Evolutionary conservation across 2,797 vertebrate genomes (phyloP).

Genomic region (Amblyopsis hoosieri): DNA sequence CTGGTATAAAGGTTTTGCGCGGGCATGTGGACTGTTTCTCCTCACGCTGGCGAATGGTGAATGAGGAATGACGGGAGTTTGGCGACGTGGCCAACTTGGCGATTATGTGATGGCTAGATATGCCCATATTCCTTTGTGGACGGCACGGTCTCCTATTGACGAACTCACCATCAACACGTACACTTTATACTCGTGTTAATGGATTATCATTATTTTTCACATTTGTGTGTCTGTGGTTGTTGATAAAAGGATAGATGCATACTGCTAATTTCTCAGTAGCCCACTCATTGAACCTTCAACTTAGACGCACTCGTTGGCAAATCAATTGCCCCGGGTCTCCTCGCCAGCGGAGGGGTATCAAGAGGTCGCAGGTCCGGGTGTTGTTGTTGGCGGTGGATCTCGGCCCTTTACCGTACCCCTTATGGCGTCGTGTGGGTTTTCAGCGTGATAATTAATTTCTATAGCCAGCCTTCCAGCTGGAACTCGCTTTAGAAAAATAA

Average conservation of each 20-base stretch:
- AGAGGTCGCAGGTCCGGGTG: constrained; percentile 21
- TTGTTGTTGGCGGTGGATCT: constrained; percentile 38
- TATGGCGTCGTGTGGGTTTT: constrained; percentile 34
- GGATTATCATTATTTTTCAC: too few relatives aligned
- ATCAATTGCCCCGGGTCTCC: background rate
- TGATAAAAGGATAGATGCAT: too few relatives aligned
- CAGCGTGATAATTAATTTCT: constrained; percentile 60
- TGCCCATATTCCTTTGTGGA: too few relatives aligned
- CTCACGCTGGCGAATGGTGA: constrained; percentile 23
- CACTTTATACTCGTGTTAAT: too few relatives aligned
- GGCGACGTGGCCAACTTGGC: constrained; percentile 1
- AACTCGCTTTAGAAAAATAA: constrained; percentile 36
- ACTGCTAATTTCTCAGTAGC: too few relatives aligned
- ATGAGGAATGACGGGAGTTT: constrained; percentile 38
- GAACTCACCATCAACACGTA: too few relatives aligned
- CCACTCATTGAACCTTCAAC: too few relatives aligned
- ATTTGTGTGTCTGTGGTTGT: too few relatives aligned
- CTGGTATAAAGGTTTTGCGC: constrained; percentile 40
- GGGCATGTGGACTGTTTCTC: constrained; percentile 37
- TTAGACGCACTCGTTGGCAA: background rate
- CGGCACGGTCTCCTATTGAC: too few relatives aligned
- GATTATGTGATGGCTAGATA: too few relatives aligned
- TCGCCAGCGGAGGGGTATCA: constrained; percentile 7
- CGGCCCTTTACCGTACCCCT: constrained; percentile 35
- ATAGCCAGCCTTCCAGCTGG: constrained; percentile 56